phyloP scores from a whole-genome alignment of 2,888 invertebrate genomes.

The Spatulosminthurus flaviceps region DNA sequence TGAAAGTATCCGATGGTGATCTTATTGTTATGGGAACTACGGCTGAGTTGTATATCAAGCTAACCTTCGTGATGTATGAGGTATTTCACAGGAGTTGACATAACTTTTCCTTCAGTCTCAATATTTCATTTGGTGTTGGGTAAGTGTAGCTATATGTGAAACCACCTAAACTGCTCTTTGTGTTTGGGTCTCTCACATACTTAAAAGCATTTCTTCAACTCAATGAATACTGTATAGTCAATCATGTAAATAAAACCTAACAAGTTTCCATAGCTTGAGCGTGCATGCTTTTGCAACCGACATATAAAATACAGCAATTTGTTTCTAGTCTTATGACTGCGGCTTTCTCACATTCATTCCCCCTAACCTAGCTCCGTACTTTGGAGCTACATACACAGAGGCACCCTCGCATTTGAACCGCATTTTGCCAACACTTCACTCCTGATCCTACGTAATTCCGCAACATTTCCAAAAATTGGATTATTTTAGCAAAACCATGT shows the following conservation, averaged over 20 bases:
- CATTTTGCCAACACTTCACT: neutral
- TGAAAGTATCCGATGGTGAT: neutral
- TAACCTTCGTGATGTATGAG: conserved; percentile 25
- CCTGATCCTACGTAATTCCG: too few species aligned
- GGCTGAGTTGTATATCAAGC: neutral
- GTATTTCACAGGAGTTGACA: conserved; percentile 20
- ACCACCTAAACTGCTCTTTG: neutral
- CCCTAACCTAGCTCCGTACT: neutral
- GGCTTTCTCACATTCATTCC: conserved; percentile 5
- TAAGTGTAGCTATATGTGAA: neutral
- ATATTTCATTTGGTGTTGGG: conserved; percentile 5
- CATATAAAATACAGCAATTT: conserved; percentile 8
- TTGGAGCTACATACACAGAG: neutral
- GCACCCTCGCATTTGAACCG: neutral
- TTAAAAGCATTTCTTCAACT: conserved; percentile 1
- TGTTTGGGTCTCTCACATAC: neutral
- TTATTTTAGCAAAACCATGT: too few species aligned
- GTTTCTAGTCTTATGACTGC: conserved; percentile 3
- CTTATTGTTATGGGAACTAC: neutral
- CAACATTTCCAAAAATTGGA: too few species aligned
- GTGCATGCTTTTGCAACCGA: neutral
- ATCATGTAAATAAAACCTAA: conserved; percentile 14
- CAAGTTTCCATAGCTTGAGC: neutral
- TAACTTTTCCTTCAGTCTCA: conserved; percentile 29
- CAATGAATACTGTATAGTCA: conserved; percentile 2